Percentiles rank a stretch among this genome's conserved stretches.
These are phyloP conservation scores for Gouania willdenowi DNA, from an alignment of 2,797 vertebrate species.

Conservation along the genomic window DNA sequence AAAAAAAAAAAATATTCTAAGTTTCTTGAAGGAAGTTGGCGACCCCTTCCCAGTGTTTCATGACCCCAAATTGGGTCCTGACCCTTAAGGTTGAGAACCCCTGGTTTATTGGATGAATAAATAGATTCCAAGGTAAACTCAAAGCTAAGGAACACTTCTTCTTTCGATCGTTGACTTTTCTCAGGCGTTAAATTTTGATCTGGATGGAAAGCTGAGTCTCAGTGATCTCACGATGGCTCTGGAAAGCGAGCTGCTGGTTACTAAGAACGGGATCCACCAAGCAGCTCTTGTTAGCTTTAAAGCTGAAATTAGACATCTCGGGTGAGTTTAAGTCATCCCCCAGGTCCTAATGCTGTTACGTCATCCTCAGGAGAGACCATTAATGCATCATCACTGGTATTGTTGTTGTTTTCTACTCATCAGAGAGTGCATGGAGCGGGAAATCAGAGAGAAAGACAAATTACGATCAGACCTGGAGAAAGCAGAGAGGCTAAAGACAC, in stretches of 20 bases:
- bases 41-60: no score
- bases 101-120: no score
- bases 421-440: constrained; percentile 86
- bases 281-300: constrained; percentile 91
- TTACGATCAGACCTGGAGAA: constrained; percentile 87
- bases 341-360: neutral
- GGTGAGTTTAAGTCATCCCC: constrained; percentile 78
- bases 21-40: no score
- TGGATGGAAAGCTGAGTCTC: constrained; percentile 88
- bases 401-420: neutral
- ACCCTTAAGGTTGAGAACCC: no score
- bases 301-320: constrained; percentile 86
- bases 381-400: neutral
- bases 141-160: no score
- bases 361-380: neutral
- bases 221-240: constrained; percentile 85
- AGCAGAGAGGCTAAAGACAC: constrained; percentile 85
- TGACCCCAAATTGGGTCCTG: no score
- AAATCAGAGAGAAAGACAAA: constrained; percentile 89
- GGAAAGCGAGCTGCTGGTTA: constrained; percentile 88
- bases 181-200: constrained; percentile 89
- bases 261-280: constrained; percentile 88
- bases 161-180: no score
- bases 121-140: no score
- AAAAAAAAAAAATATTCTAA: no score